Base-by-base conservation (phyloP, 2,888 invertebrate species). In the Spatulosminthurus flaviceps region DNA sequence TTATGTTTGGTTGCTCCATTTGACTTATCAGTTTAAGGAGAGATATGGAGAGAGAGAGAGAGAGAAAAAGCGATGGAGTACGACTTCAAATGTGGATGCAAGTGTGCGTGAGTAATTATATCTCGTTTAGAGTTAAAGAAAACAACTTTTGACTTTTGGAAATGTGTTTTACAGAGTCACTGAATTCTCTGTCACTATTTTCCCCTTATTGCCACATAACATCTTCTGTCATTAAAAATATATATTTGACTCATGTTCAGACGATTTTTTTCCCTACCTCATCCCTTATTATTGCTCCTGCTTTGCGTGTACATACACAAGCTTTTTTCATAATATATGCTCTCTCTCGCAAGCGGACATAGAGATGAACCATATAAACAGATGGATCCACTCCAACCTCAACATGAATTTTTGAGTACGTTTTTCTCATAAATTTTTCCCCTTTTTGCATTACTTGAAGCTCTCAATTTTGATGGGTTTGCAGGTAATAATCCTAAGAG, bases 81-180 rank as follows among this genome's bases (percentile, higher is more conserved):
- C n/a, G n/a, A 51, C 66, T 75, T 66, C n/a, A 64, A 24, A 66
- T 64, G 66, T 75, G 66, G 75, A 75, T 75, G 66, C 41, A 29
- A 75, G 73, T 60, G 73, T 75, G 75, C 75, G 75, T 75, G 75
- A 75, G 66, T 29, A 74, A 74, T 74, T 61, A 74, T 74, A 74
- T 74, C 34, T 51, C 26, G 64, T 75, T 73, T 22, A 66, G 41
- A 66, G 75, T 75, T 75, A 75, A 66, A 75, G 75, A 66, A 75
- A 75, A 75, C 75, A 75, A 75, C 75, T 75, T 73, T 73, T 73
- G 60, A 73, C 73, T 73, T 75, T 75, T 66, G 66, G 75, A 75
- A 64, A 75, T 75, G 66, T 26, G 29, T 66, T 75, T 75, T 75
- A 75, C 74, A 74, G 74, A 74, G 71, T 22, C 71, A 51, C 51